These are phyloP conservation scores for Conomelus anceps DNA, from an alignment of 2,888 invertebrate genomes.

Conservation along the genomic window DNA sequence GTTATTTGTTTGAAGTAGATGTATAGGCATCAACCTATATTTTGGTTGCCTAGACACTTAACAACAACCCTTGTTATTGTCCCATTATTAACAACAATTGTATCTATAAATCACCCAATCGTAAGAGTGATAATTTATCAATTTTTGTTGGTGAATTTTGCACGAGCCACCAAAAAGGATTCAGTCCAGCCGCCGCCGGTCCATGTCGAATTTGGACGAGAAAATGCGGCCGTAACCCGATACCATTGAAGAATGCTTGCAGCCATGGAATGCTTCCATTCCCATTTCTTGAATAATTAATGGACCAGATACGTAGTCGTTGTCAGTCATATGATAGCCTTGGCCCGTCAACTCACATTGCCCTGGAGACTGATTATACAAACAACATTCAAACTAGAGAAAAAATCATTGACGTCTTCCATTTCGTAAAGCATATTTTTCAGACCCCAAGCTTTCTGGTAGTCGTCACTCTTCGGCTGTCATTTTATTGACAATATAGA, in stretches of 20 bases:
- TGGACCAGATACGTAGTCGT: background rate
- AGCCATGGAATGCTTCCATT: background rate
- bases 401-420: background rate
- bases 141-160: background rate
- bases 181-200: background rate
- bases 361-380: background rate
- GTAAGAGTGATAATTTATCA: background rate
- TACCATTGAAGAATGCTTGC: background rate
- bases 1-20: too few species aligned
- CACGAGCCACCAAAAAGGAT: background rate
- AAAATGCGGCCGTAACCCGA: background rate
- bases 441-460: background rate
- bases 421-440: background rate
- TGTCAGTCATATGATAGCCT: background rate
- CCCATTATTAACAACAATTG: background rate
- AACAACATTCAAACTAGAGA: background rate
- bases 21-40: too few species aligned
- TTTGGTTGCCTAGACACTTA: too few species aligned
- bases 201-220: background rate
- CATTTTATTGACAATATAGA: background rate
- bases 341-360: background rate
- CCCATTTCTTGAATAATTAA: background rate
- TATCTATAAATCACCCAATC: background rate
- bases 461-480: background rate
- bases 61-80: too few species aligned